Percentiles rank a stretch among this genome's conserved stretches.
Evolutionary conservation across 2,888 invertebrate species (phyloP).

Genomic region (Tillus elongatus): DNA sequence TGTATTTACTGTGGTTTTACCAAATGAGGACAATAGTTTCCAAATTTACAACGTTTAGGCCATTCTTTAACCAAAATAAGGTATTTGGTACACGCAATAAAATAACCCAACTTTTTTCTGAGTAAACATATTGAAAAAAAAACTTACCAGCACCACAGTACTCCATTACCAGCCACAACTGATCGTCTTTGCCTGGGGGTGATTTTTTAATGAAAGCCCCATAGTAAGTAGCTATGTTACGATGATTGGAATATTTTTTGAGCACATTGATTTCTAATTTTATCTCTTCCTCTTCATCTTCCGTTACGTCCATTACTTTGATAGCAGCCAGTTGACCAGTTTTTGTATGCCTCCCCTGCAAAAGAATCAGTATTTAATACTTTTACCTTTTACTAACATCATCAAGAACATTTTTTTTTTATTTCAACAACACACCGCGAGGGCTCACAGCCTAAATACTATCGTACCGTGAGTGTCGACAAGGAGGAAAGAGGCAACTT

Average conservation of each 20-base stretch:
- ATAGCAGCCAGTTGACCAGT: constrained; percentile 99
- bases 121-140: neutral
- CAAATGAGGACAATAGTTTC: too few species aligned
- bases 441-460: too few species aligned
- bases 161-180: constrained; percentile 99
- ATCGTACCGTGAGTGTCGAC: too few species aligned
- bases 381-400: too few species aligned
- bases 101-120: too few species aligned
- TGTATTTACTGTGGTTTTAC: too few species aligned
- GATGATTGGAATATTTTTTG: constrained; percentile 97
- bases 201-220: constrained; percentile 99
- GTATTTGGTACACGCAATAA: too few species aligned
- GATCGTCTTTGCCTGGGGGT: constrained; percentile 97
- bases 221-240: constrained; percentile 99
- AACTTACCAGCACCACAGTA: constrained; percentile 89
- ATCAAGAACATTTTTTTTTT: too few species aligned
- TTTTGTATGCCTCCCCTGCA: constrained; percentile 96
- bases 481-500: too few species aligned
- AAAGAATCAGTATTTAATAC: too few species aligned
- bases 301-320: constrained; percentile 99
- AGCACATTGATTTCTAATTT: constrained; percentile 99
- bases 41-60: neutral
- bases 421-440: too few species aligned
- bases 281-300: constrained; percentile 99
- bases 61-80: neutral